phyloP scores from a whole-genome alignment of 2,113 vertebrate species.

The Prunella himalayana region DNA sequence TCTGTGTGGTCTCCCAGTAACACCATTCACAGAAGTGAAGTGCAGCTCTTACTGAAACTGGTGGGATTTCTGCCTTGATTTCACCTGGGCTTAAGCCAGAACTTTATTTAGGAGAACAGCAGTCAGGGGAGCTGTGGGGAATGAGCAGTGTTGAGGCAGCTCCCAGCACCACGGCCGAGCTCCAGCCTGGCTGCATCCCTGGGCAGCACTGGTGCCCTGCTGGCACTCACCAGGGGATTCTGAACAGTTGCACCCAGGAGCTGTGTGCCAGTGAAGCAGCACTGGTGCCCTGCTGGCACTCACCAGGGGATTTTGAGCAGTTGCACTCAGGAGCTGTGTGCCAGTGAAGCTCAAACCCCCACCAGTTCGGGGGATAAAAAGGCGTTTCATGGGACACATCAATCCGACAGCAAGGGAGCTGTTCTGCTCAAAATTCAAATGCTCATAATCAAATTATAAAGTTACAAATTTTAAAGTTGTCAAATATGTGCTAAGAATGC shows the following conservation, averaged over 20 bases:
- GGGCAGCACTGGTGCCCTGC: background rate
- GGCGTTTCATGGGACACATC: background rate
- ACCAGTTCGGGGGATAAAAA: background rate
- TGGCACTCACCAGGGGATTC: background rate
- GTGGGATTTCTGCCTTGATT: background rate
- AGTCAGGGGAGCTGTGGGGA: background rate
- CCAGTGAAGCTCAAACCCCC: background rate
- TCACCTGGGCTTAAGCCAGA: background rate
- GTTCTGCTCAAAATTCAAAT: background rate
- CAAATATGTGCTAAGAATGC: conserved; percentile 55
- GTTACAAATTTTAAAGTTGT: conserved; percentile 31
- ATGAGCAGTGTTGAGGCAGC: background rate
- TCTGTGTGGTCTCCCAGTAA: background rate
- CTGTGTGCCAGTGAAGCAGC: background rate
- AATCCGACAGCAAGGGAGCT: background rate
- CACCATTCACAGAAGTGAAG: background rate
- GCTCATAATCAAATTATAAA: background rate
- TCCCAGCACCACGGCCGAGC: rapidly evolving
- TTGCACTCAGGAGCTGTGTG: background rate
- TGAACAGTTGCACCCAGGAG: background rate
- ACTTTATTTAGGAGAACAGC: background rate
- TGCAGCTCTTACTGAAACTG: background rate
- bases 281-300: background rate
- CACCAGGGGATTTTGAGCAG: background rate
- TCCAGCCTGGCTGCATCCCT: rapidly evolving